A percentile compares a stretch with the other conserved stretches of the same genome.
phyloP scores from a whole-genome alignment of 23 tunicate genomes.

The Ciona savignyi region DNA sequence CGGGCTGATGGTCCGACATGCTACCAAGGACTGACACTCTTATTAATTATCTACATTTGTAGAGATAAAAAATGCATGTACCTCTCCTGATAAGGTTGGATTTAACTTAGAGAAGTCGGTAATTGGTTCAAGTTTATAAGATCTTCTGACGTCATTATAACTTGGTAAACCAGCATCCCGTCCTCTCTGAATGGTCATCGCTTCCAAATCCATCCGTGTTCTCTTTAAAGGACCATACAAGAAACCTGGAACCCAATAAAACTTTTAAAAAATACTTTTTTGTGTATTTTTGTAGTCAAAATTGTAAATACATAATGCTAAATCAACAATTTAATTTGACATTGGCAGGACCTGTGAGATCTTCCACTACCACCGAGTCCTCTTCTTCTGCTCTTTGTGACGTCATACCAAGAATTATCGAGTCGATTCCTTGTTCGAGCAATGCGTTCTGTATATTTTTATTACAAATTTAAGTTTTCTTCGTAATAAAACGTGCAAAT shows the following conservation, averaged over 20 bases:
- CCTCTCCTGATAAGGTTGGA: slow-evolving; percentile 36
- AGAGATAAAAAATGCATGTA: too few species aligned
- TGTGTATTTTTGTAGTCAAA: too few species aligned
- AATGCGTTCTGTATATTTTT: slow-evolving; percentile 82
- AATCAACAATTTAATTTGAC: too few species aligned
- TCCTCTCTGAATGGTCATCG: slow-evolving; percentile 82
- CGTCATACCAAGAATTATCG: slow-evolving; percentile 55
- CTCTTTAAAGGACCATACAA: slow-evolving; percentile 76
- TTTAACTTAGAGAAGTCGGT: slow-evolving; percentile 47
- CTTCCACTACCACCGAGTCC: slow-evolving; percentile 58
- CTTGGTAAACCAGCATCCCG: slow-evolving; percentile 77
- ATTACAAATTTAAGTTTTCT: too few species aligned
- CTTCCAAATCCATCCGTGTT: slow-evolving; percentile 69
- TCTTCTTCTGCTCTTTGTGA: slow-evolving; percentile 55
- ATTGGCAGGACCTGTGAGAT: slow-evolving; percentile 43
- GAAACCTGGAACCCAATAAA: slow-evolving; percentile 29
- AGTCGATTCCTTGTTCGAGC: slow-evolving; percentile 42
- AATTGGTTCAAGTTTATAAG: slow-evolving; percentile 30
- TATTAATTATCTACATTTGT: too few species aligned
- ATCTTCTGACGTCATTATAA: slow-evolving; percentile 55
- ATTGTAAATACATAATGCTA: too few species aligned
- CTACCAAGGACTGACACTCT: too few species aligned
- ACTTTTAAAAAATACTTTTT: neutral
- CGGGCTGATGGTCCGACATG: too few species aligned
- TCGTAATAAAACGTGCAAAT: neutral